Percentiles rank a stretch among this genome's conserved stretches.
Evolutionary conservation across 2,888 invertebrate species (phyloP).

Genomic region (Mamestra brassicae): DNA sequence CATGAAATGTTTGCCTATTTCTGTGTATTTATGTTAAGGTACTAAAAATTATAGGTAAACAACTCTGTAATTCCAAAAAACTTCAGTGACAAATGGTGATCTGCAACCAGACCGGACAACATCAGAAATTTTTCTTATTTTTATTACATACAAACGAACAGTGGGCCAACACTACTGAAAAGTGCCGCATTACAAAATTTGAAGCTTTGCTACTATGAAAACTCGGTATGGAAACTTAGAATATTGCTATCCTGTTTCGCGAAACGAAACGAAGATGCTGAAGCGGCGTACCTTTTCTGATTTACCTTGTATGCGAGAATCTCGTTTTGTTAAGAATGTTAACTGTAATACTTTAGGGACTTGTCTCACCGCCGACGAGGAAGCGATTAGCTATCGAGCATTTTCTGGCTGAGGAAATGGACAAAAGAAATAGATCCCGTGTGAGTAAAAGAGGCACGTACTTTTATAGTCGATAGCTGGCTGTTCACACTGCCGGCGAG

Average conservation of each 20-base stretch:
- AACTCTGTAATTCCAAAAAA: background rate
- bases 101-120: background rate
- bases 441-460: too few species aligned
- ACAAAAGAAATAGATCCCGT: too few species aligned
- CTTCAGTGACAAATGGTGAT: background rate
- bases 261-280: background rate
- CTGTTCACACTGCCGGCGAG: too few species aligned
- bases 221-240: too few species aligned
- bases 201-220: background rate
- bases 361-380: too few species aligned
- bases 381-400: too few species aligned
- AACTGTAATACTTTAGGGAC: conserved; percentile 8
- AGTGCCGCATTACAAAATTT: background rate
- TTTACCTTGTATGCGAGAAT: conserved; percentile 1
- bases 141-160: background rate
- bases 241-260: background rate
- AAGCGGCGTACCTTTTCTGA: background rate
- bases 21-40: too few species aligned
- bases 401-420: too few species aligned
- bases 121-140: too few species aligned
- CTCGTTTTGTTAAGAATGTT: conserved; percentile 1
- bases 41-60: background rate
- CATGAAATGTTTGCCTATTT: background rate
- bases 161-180: background rate
- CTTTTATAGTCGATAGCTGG: too few species aligned